Conservation (phyloP, 1,140 invertebrate genomes). For the Aphelinus atriplicis region DNA sequence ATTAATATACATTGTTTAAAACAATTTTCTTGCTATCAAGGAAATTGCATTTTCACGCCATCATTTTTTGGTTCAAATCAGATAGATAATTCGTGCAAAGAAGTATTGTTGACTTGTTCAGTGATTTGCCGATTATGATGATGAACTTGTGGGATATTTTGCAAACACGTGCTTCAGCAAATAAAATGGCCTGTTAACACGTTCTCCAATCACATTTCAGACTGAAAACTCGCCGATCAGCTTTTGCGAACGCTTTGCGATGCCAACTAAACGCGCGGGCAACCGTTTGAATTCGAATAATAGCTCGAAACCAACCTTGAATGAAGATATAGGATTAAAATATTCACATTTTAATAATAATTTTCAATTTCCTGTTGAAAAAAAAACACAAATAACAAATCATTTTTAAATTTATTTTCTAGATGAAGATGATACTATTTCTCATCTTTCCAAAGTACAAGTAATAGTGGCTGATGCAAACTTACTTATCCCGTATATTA, state of each 20-base stretch:
- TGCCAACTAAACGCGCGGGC: too few relatives aligned
- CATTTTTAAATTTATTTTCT: not conserved
- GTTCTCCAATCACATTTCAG: constrained; percentile 3
- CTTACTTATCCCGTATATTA: constrained; percentile 55
- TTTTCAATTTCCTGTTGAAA: not conserved
- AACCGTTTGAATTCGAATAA: not conserved
- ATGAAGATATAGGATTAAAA: not conserved
- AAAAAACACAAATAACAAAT: not conserved
- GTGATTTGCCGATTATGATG: too few relatives aligned
- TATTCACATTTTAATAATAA: not conserved
- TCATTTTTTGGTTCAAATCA: too few relatives aligned
- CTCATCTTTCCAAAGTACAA: constrained; percentile 52
- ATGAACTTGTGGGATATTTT: not conserved
- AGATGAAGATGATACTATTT: constrained; percentile 40
- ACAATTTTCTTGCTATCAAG: too few relatives aligned
- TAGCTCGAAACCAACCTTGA: not conserved
- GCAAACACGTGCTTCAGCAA: constrained; percentile 14
- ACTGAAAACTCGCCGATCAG: constrained; percentile 16
- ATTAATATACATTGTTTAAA: too few relatives aligned
- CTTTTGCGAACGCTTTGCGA: not conserved
- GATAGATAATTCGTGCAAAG: too few relatives aligned
- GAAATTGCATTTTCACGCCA: too few relatives aligned
- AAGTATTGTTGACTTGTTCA: too few relatives aligned
- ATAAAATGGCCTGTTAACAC: constrained; percentile 20
- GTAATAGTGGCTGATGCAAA: constrained; percentile 63